Percentiles rank a stretch among this genome's conserved stretches.
These are phyloP conservation scores for Saccostrea echinata DNA, from an alignment of 1,140 invertebrate genomes.

Conservation along the genomic window DNA sequence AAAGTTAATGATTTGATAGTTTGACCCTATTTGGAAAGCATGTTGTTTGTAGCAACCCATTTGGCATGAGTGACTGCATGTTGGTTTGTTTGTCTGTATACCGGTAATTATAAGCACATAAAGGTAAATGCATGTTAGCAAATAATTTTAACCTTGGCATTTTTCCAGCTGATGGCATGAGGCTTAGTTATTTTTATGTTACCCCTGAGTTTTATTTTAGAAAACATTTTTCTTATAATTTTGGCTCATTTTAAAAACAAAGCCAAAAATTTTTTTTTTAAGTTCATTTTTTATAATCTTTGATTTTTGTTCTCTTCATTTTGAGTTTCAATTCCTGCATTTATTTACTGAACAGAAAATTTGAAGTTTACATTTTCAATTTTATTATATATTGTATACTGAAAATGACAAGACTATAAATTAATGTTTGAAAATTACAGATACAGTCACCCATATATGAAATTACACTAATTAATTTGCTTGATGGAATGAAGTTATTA, in stretches of 20 bases:
- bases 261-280: no score
- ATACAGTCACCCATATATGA: not conserved
- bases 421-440: not conserved
- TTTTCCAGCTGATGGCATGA: slow-evolving; percentile 26
- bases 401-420: not conserved
- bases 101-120: not conserved
- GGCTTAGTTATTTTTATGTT: not conserved
- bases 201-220: no score
- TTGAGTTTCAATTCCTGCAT: not conserved
- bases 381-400: not conserved
- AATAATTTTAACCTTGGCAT: not conserved
- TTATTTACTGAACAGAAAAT: not conserved
- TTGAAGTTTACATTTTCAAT: not conserved
- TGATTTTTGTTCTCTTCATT: not conserved
- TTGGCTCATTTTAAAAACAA: not conserved
- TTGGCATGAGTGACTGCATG: not conserved
- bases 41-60: not conserved
- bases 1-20: not conserved
- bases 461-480: not conserved
- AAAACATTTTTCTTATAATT: not conserved
- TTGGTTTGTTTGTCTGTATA: slow-evolving; percentile 22
- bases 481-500: not conserved
- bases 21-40: not conserved
- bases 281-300: not conserved
- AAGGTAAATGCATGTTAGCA: slow-evolving; percentile 7